Conservation (phyloP, 2,797 vertebrate genomes). For the Podarcis siculus region DNA sequence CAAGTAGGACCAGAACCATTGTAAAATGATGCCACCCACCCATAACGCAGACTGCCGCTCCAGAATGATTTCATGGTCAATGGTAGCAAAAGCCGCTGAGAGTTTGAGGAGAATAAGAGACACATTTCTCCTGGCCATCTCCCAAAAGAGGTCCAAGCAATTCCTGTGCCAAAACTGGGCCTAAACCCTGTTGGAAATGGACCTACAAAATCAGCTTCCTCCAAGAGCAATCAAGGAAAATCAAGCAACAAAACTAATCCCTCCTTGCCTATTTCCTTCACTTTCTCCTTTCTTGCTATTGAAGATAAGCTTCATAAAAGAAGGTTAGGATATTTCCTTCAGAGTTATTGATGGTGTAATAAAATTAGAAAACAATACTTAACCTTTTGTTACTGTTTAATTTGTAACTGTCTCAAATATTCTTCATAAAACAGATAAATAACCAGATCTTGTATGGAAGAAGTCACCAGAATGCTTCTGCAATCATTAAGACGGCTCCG, state of each 20-base stretch:
- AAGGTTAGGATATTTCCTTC: not conserved
- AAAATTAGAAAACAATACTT: not conserved
- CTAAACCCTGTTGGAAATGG: too few species aligned
- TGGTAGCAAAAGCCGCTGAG: too few species aligned
- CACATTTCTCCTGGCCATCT: too few species aligned
- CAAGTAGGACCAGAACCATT: too few species aligned
- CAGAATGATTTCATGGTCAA: too few species aligned
- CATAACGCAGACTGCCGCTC: too few species aligned
- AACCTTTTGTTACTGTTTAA: slow-evolving; percentile 7
- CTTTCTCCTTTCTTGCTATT: not conserved
- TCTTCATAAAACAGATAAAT: slow-evolving; percentile 84
- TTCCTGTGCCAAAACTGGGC: too few species aligned
- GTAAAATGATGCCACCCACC: too few species aligned
- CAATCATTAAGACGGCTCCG: slow-evolving; percentile 92
- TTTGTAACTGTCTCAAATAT: slow-evolving; percentile 22
- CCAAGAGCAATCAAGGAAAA: not conserved
- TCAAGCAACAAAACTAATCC: not conserved
- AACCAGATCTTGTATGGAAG: slow-evolving; percentile 93
- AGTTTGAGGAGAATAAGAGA: too few species aligned
- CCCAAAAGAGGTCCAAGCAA: too few species aligned
- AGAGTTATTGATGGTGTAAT: not conserved
- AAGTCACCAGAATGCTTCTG: slow-evolving; percentile 96
- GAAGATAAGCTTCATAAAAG: not conserved
- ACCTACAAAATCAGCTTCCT: too few species aligned
- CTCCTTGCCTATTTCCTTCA: not conserved